These are phyloP conservation scores for Peromyscus nudipes DNA, from an alignment of 2,797 vertebrate genomes.

Conservation along the genomic window DNA sequence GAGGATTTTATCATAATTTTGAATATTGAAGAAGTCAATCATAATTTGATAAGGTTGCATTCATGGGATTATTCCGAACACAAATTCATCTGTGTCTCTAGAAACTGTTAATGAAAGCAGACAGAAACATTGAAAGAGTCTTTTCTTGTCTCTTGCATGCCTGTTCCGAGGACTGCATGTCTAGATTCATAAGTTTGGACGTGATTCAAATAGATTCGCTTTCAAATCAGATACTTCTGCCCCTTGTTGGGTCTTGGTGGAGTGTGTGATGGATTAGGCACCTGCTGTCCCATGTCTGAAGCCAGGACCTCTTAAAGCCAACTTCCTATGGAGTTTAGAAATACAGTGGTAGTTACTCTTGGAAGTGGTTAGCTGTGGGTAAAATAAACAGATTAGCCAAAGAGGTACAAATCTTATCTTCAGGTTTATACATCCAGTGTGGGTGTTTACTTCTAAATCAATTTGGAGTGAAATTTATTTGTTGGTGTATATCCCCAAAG, in stretches of 20 bases:
- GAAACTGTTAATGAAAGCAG: conserved; percentile 29
- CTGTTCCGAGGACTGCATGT: background rate
- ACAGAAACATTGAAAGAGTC: background rate
- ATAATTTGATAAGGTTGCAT: background rate
- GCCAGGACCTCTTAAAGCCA: conserved; percentile 49
- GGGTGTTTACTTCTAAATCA: conserved; percentile 45
- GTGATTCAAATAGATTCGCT: conserved; percentile 62
- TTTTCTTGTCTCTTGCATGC: background rate
- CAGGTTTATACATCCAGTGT: background rate
- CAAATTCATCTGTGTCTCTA: background rate
- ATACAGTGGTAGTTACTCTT: background rate
- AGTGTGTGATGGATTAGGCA: background rate
- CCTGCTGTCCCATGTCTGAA: conserved; percentile 39
- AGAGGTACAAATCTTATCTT: conserved; percentile 17
- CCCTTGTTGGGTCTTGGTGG: background rate
- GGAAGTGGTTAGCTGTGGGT: background rate
- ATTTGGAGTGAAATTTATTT: conserved; percentile 22
- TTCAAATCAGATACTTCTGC: background rate
- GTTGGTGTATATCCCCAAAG: background rate
- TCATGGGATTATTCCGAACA: conserved; percentile 20
- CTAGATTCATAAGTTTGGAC: background rate
- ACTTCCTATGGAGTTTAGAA: conserved; percentile 64
- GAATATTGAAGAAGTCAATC: background rate
- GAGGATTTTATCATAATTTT: background rate
- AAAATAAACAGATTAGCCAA: conserved; percentile 60